Evolutionary conservation across 2,888 invertebrate species (phyloP), one percentile per base, ranked within the genome.

Genomic region (Dinocampus coccinellae): DNA sequence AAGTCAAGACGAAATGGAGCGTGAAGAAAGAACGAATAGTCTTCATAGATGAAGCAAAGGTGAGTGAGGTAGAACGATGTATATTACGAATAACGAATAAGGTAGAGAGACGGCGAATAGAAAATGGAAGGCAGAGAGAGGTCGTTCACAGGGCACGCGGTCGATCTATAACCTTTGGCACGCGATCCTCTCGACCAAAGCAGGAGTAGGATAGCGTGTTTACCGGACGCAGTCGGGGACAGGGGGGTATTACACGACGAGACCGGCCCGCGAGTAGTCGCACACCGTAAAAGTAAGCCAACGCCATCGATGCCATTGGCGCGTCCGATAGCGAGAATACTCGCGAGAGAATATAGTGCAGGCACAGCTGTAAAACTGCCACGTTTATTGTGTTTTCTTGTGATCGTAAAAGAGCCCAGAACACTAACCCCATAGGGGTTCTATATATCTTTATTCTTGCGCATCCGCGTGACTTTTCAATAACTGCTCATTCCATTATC

Each of bases 121-220:
- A 36, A 61, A 26, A 7, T 42, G 26, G 65, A 10, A 10, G 22
- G 34, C 47, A 34, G 47, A 55, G 39, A 16, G 63, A 36, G 62
- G 39, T 61, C 60, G 60, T 61, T 68, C 60, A 61, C 60, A 47
- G 36, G 47, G 26, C 47, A 66, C 69, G 75, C 74, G 80, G 79
- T 82, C 81, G 82, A 83, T 81, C 47, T 16, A 82, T 82, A 83
- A 83, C 82, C 81, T 84, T 84, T 79, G 82, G 80, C 84, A 85
- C 85, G 85, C 85, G 84, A 85, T 83, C 76, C 42, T 36, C 52
- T 20, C n/a, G 34, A n/a, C 2, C 58, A n/a, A 22, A 47, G 47
- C 47, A 24, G n/a, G 42, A 42, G 7, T 29, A 34, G 29, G 39
- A 55, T 62, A 42, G 58, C 58, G 66, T 66, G 66, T 57, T 16